Conservation (phyloP, 2,797 vertebrate genomes). For the Phrynocephalus guinanensis region DNA sequence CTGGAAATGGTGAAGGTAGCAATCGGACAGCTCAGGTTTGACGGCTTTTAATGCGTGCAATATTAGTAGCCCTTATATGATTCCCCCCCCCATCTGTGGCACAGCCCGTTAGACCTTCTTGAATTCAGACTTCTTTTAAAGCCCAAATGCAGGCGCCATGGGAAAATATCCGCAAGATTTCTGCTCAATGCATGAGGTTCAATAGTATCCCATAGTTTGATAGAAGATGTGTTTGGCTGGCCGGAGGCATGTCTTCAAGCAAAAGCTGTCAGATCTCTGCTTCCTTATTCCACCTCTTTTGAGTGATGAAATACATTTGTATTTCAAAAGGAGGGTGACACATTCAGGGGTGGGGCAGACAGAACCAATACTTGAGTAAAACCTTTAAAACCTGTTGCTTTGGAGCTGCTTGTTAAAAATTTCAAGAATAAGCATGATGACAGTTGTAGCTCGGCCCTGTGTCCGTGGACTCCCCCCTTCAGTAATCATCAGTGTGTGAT, state of each 20-base stretch:
- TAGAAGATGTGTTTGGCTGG: constrained; percentile 9
- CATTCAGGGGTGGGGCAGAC: background rate
- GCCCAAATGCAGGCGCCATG: background rate
- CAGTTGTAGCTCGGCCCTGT: background rate
- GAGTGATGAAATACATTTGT: background rate
- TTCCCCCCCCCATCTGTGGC: constrained; percentile 33
- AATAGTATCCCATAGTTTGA: background rate
- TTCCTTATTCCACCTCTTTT: background rate
- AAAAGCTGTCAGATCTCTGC: constrained; percentile 11
- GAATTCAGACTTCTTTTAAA: background rate
- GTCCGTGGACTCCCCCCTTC: constrained; percentile 23
- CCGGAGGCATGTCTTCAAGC: background rate
- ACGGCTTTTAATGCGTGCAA: constrained; percentile 40
- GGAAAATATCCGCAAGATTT: background rate
- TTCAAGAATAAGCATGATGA: constrained; percentile 26
- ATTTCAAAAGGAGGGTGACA: constrained; percentile 3
- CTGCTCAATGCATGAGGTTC: background rate
- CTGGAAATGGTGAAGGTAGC: constrained; percentile 50
- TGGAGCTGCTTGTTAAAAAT: constrained; percentile 6
- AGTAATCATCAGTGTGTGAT: constrained; percentile 33
- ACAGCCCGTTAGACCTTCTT: constrained; percentile 5
- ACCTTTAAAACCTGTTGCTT: constrained; percentile 41
- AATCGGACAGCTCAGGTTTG: constrained; percentile 63
- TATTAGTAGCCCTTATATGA: constrained; percentile 12
- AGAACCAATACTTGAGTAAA: background rate